These are phyloP conservation scores for Plumapathes pennacea DNA, from an alignment of 92 coral and sea anemone species.

Conservation along the genomic window DNA sequence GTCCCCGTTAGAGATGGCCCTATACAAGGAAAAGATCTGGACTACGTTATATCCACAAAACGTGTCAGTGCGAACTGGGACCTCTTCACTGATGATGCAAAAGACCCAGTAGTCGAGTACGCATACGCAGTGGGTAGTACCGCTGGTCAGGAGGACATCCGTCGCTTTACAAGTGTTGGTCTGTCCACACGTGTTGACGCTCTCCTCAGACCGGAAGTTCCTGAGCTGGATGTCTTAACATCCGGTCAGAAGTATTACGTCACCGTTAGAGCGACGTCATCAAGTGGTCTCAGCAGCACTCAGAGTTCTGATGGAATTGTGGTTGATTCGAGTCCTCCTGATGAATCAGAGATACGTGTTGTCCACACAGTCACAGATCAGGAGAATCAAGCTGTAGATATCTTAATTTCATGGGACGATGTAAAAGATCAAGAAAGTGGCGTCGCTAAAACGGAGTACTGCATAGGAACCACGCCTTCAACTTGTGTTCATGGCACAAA, in stretches of 20 bases:
- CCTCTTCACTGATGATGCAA: constrained; percentile 56
- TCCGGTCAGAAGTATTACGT: constrained; percentile 75
- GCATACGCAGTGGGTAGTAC: constrained; percentile 89
- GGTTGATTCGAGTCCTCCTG: constrained; percentile 80
- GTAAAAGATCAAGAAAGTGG: constrained; percentile 74
- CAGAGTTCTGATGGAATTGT: constrained; percentile 78
- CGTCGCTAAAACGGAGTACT: constrained; percentile 51
- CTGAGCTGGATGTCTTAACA: constrained; percentile 48
- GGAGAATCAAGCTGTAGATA: constrained; percentile 39
- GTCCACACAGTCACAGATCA: constrained; percentile 59
- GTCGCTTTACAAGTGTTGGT: constrained; percentile 73
- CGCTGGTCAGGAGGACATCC: constrained; percentile 56
- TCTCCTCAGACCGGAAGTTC: constrained; percentile 61
- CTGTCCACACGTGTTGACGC: constrained; percentile 47
- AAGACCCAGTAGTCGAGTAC: constrained; percentile 80
- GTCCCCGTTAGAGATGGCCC: constrained; percentile 70
- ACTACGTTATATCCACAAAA: constrained; percentile 62
- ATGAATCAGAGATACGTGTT: constrained; percentile 43
- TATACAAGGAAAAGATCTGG: constrained; percentile 34
- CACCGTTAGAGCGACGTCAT: constrained; percentile 72
- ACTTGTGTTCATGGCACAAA: constrained; percentile 42
- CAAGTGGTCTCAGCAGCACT: constrained; percentile 60
- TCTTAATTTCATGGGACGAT: constrained; percentile 65
- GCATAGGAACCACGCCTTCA: constrained; percentile 70
- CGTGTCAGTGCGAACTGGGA: constrained; percentile 85